Conservation (phyloP, 1,140 invertebrate species). For the Polypedilum pembai region DNA sequence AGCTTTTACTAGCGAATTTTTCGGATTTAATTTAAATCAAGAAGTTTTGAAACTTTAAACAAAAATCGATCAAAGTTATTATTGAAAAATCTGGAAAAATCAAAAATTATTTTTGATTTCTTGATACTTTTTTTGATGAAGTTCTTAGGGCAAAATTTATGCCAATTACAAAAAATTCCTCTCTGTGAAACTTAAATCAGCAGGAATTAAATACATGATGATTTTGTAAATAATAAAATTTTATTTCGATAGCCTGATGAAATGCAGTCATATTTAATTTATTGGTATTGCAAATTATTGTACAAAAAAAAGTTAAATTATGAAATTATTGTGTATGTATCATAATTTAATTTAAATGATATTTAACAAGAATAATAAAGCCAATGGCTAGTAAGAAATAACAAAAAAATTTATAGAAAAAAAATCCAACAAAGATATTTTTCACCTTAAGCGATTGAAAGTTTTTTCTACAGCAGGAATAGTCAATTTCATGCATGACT, state of each 20-base stretch:
- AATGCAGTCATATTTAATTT: conserved; percentile 1
- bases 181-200: conserved; percentile 16
- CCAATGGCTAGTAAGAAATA: background rate
- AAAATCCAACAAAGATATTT: background rate
- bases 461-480: no score
- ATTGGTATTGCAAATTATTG: background rate
- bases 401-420: conserved; percentile 3
- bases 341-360: background rate
- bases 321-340: background rate
- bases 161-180: no score
- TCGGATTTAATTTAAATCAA: no score
- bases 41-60: no score
- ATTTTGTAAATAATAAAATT: conserved; percentile 20
- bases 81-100: no score
- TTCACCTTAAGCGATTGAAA: no score
- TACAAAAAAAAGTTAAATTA: background rate
- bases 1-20: no score
- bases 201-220: conserved; percentile 5
- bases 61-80: no score
- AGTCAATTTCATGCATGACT: no score
- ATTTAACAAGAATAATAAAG: conserved; percentile 12
- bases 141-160: no score
- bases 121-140: no score
- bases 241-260: background rate
- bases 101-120: no score